A percentile compares a stretch with the other conserved stretches of the same genome.
Evolutionary conservation across 2,797 vertebrate genomes (phyloP).

Genomic region (Sebastes iracundus): DNA sequence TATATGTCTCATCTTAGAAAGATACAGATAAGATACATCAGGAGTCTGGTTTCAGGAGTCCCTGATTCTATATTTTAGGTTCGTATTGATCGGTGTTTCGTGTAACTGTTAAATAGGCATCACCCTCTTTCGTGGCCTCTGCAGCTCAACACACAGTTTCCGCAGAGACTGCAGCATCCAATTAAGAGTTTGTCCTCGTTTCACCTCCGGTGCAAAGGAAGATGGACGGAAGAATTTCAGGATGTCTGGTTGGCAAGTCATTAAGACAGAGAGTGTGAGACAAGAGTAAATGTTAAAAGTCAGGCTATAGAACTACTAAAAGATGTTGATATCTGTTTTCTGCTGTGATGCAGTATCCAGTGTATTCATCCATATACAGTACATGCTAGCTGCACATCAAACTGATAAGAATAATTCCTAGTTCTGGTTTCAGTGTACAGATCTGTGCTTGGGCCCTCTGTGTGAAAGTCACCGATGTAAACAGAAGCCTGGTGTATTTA

Average conservation of each 20-base stretch:
- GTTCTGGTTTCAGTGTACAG: not conserved
- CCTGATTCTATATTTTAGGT: not conserved
- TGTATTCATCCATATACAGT: not conserved
- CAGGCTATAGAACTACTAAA: not conserved
- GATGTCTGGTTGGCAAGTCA: conserved; percentile 6
- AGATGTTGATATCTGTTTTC: not conserved
- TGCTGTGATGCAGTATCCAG: not conserved
- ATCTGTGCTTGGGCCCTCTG: conserved; percentile 4
- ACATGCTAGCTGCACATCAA: not conserved
- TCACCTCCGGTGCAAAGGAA: conserved; percentile 18
- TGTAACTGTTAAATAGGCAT: not conserved
- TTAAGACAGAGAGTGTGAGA: not conserved
- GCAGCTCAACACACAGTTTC: conserved; percentile 3
- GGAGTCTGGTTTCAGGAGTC: not conserved
- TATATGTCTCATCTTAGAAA: not conserved
- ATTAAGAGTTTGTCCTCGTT: conserved; percentile 40
- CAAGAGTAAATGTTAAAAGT: not conserved
- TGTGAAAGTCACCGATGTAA: conserved; percentile 57
- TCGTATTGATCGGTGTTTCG: not conserved
- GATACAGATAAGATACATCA: not conserved
- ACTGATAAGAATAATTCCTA: not conserved
- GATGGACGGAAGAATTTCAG: not conserved
- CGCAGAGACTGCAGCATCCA: conserved; percentile 20
- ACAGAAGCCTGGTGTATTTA: conserved; percentile 49
- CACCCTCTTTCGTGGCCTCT: not conserved